Evolutionary conservation across 2,797 vertebrate genomes (phyloP), one percentile per base, ranked within the genome.

Genomic region (Poliocrania exsul): DNA sequence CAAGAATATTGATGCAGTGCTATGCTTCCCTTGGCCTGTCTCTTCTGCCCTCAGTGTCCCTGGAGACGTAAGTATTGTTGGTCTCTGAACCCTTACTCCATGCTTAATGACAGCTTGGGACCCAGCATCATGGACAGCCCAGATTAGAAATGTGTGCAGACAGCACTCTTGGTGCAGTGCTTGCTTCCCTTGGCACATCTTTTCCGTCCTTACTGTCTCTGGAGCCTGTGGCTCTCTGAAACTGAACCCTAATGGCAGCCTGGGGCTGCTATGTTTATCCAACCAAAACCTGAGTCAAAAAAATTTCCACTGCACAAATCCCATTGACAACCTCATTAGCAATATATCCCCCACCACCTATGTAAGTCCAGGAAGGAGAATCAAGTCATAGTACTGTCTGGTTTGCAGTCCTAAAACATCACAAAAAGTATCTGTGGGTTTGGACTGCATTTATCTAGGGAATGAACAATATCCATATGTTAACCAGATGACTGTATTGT

Each of bases 381-480:
- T 95, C 88, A 91, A 80, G 83, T 50, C 12, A 4, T 77, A 33
- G 28, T 24, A 81, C 46, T 81, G 40, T 94, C 64, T 97, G 37
- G 21, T 54, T 96, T 82, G 80, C 74, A 94, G 73, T 83, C 88
- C 51, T 72, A 90, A 95, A 93, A 31, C 37, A 95, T 85, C 62
- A 81, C 79, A 90, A 83, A 86, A 69, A 13, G 3, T 88, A 81
- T 95, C 67, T 87, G 53, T 70, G 86, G 62, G 86, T 96, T 91
- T 93, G 89, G 86, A 56, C 21, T 6, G 16, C 60, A 67, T 85
- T 93, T 90, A 93, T 54, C 67, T 92, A 81, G 54, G 28, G 26
- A 80, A 92, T 62, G 96, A 97, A 81, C 65, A 95, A 81, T 60
- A 14, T 3, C 24, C 94, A 97, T 94, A 85, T 96, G 96, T 85